Conservation (phyloP, 2,888 invertebrate species). For the Cecidostiba fungosa region DNA sequence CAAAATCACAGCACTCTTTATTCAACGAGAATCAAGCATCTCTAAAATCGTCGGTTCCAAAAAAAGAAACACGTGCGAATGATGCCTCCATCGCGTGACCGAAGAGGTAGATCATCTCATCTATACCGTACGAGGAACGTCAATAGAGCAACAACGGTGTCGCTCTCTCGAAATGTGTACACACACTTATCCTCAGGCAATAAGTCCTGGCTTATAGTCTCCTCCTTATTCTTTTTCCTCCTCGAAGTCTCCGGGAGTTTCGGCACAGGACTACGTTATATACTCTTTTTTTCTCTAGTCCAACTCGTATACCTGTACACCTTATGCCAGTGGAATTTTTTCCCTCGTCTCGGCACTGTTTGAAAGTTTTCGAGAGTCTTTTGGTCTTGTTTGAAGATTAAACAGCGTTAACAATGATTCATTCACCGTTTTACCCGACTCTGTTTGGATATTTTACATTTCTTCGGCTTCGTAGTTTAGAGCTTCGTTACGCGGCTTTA, state of each 20-base stretch:
- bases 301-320: background rate
- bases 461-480: background rate
- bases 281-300: background rate
- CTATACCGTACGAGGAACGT: background rate
- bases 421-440: background rate
- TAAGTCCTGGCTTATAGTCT: background rate
- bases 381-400: conserved; percentile 16
- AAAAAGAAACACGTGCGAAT: background rate
- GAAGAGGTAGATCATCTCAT: background rate
- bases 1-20: background rate
- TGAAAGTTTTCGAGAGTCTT: background rate
- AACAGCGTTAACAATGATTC: background rate
- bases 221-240: background rate
- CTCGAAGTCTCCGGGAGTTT: background rate
- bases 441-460: conserved; percentile 6
- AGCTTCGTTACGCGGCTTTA: background rate
- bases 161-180: conserved; percentile 1
- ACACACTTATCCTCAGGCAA: background rate
- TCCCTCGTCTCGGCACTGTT: background rate
- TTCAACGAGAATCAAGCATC: too few relatives aligned
- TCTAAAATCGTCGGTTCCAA: background rate
- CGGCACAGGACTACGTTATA: background rate
- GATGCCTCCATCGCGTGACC: background rate
- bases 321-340: conserved; percentile 1
- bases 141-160: conserved; percentile 16